Evolutionary conservation across 2,113 vertebrate genomes (phyloP).

Genomic region (Triplophysa siluroides): DNA sequence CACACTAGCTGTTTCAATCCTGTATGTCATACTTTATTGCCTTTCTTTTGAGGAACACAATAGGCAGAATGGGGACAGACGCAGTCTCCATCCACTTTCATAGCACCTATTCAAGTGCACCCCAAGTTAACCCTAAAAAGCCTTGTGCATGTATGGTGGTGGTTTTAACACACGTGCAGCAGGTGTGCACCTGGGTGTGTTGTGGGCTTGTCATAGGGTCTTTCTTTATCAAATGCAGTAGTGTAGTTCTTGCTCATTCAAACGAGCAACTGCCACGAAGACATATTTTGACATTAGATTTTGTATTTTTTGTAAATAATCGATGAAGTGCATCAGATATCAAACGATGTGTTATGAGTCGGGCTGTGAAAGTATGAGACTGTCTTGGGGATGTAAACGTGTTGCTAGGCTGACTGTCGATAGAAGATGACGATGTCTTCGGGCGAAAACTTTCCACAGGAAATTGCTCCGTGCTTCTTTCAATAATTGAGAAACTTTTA

Average conservation of each 20-base stretch:
- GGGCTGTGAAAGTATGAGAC: too few relatives aligned
- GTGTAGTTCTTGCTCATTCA: constrained; percentile 3
- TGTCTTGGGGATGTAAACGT: not conserved
- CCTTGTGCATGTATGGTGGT: not conserved
- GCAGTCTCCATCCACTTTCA: too few relatives aligned
- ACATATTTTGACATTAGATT: not conserved
- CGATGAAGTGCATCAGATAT: not conserved
- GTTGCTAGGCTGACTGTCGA: not conserved
- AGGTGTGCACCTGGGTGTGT: constrained; percentile 38
- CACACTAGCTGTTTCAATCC: too few relatives aligned
- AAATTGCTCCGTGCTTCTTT: not conserved
- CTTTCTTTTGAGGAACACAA: too few relatives aligned
- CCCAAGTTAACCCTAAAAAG: too few relatives aligned
- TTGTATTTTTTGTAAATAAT: not conserved
- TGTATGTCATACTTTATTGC: too few relatives aligned
- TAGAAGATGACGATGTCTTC: not conserved
- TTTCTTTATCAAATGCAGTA: constrained; percentile 9
- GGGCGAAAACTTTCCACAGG: constrained; percentile 10
- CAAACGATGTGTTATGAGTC: too few relatives aligned
- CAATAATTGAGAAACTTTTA: not conserved
- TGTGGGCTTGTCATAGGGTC: constrained; percentile 18
- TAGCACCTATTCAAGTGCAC: too few relatives aligned
- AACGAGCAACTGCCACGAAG: not conserved
- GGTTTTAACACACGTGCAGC: constrained; percentile 20
- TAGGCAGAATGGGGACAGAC: too few relatives aligned